These are phyloP conservation scores for Oryzias curvinotus DNA, from an alignment of 2,113 vertebrate genomes.

Conservation along the genomic window DNA sequence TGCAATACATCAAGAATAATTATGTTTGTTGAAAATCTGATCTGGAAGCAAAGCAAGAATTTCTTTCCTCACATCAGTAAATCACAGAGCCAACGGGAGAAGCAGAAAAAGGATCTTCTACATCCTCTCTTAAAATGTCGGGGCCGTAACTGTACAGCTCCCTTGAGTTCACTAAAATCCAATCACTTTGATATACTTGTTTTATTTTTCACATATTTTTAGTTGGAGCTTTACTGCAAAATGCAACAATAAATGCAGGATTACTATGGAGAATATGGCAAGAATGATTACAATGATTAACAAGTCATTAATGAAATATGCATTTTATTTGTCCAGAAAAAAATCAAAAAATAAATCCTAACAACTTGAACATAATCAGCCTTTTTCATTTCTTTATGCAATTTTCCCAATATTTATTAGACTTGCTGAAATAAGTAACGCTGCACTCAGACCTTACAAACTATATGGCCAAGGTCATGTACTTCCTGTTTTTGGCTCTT, in stretches of 20 bases:
- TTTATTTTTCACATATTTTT: neutral
- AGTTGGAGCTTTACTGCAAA: too few species aligned
- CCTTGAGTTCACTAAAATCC: slow-evolving; percentile 1
- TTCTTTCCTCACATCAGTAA: slow-evolving; percentile 10
- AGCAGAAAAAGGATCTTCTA: slow-evolving; percentile 8
- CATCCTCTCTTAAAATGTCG: neutral
- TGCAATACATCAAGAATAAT: slow-evolving; percentile 18
- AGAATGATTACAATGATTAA: neutral
- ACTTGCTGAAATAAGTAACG: too few species aligned
- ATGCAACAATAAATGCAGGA: neutral
- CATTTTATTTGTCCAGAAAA: too few species aligned
- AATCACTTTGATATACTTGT: neutral
- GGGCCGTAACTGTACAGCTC: neutral
- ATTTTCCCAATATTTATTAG: too few species aligned
- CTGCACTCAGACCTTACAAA: too few species aligned
- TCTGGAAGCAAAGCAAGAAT: slow-evolving; percentile 12
- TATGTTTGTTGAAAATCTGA: slow-evolving; percentile 13
- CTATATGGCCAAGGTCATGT: too few species aligned
- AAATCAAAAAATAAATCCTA: too few species aligned
- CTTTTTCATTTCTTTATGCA: too few species aligned
- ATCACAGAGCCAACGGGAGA: neutral
- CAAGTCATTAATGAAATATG: too few species aligned
- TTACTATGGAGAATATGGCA: neutral
- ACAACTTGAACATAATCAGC: too few species aligned
- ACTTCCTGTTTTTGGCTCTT: too few species aligned